Conservation (phyloP, 2,888 invertebrate species). For the Drosophila subsilvestris region DNA sequence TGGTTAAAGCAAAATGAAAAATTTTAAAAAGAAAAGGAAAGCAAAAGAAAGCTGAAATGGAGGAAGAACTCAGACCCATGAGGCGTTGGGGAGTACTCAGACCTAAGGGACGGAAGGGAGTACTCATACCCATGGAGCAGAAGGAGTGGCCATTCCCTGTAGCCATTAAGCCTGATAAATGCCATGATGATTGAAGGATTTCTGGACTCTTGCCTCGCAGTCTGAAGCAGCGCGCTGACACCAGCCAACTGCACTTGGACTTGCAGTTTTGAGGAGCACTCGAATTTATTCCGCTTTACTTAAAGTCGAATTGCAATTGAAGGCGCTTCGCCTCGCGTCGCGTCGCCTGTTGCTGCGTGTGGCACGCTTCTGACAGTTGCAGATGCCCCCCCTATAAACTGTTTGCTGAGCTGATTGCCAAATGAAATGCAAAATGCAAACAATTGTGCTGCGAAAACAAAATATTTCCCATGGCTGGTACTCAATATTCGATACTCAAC, state of each 20-base stretch:
- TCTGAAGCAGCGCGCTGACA: not conserved
- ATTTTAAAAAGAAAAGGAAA: not conserved
- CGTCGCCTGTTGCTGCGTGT: not conserved
- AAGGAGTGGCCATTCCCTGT: not conserved
- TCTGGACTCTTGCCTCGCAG: constrained; percentile 20
- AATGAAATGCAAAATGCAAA: constrained; percentile 32
- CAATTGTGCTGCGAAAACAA: constrained; percentile 41
- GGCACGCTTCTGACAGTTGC: not conserved
- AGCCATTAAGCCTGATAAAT: constrained; percentile 36
- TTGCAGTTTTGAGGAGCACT: not conserved
- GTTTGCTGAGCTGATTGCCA: constrained; percentile 53
- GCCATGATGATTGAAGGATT: constrained; percentile 37
- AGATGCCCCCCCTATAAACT: not conserved
- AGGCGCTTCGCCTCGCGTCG: not conserved
- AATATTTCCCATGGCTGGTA: not conserved
- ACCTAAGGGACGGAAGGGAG: too few species aligned
- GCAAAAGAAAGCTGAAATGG: not conserved
- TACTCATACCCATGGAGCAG: constrained; percentile 1
- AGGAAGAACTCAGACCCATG: not conserved
- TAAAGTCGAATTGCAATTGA: constrained; percentile 4
- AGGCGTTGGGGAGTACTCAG: too few species aligned
- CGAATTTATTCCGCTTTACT: not conserved
- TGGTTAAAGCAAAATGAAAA: constrained; percentile 3
- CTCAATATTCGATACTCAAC: constrained; percentile 5
- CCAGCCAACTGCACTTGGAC: not conserved